phyloP scores from a whole-genome alignment of 2,113 vertebrate genomes.

The Erythrocebus patas region DNA sequence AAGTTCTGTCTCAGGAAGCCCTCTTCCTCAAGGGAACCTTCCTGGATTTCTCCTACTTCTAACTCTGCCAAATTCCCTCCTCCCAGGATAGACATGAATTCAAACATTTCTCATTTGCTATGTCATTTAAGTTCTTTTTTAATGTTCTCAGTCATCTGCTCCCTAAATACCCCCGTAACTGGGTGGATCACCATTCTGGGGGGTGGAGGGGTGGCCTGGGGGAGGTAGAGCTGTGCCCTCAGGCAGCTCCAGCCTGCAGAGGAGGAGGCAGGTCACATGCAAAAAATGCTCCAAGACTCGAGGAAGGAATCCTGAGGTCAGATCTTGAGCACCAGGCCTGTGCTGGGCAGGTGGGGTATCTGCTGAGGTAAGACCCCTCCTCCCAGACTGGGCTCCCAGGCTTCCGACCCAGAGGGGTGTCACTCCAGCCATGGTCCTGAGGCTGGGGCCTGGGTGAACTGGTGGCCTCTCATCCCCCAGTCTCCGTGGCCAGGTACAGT shows the following conservation, averaged over 20 bases:
- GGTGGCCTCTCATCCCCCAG: fast-evolving
- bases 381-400: background rate
- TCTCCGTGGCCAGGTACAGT: fast-evolving
- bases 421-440: background rate
- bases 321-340: background rate
- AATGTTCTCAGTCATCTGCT: background rate
- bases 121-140: slow-evolving; percentile 15
- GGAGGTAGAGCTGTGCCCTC: background rate
- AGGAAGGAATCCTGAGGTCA: background rate
- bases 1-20: background rate
- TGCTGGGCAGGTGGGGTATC: background rate
- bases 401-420: background rate
- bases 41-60: background rate
- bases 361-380: background rate
- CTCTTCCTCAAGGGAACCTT: background rate
- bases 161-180: background rate
- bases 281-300: background rate
- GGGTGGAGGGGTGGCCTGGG: too few species aligned
- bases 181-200: background rate
- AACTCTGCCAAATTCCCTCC: background rate
- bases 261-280: background rate
- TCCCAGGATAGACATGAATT: background rate
- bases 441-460: background rate
- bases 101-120: background rate
- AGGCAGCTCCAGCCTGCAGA: background rate